Conservation (phyloP, 2,888 invertebrate genomes). For the Caenorhabditis wallacei region DNA sequence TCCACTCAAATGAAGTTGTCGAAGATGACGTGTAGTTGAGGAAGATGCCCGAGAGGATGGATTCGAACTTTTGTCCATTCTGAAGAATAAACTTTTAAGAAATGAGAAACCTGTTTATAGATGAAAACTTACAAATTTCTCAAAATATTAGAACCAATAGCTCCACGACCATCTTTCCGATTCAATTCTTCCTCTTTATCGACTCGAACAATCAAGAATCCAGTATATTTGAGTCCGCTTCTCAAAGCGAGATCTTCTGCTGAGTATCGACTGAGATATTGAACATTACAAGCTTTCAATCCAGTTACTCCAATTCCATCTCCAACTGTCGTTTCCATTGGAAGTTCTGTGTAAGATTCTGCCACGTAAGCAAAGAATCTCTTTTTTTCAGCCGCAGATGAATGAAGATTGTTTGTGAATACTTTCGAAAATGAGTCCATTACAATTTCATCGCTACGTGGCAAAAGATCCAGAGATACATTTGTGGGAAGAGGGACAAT, state of each 20-base stretch:
- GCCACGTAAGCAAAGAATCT: conserved; percentile 82
- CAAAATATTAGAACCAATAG: conserved; percentile 18
- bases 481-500: conserved; percentile 81
- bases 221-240: conserved; percentile 80
- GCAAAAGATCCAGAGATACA: conserved; percentile 76
- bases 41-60: conserved; percentile 13
- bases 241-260: conserved; percentile 77
- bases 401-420: conserved; percentile 78
- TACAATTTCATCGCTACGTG: conserved; percentile 75
- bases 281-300: conserved; percentile 77
- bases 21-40: conserved; percentile 41
- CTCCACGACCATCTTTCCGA: conserved; percentile 28
- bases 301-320: conserved; percentile 73
- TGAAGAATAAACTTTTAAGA: background rate
- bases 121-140: conserved; percentile 38
- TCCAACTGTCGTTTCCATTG: conserved; percentile 79
- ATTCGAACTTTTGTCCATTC: conserved; percentile 28
- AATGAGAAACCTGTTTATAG: too few species aligned
- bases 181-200: conserved; percentile 76
- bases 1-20: conserved; percentile 71
- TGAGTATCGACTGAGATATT: conserved; percentile 77
- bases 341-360: conserved; percentile 80
- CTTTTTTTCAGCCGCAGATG: conserved; percentile 68
- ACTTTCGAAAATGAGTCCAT: conserved; percentile 78
- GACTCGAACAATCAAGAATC: conserved; percentile 82